These are phyloP conservation scores for Yoshiicerus persimilis DNA, from an alignment of 1,140 invertebrate genomes.

Conservation along the genomic window DNA sequence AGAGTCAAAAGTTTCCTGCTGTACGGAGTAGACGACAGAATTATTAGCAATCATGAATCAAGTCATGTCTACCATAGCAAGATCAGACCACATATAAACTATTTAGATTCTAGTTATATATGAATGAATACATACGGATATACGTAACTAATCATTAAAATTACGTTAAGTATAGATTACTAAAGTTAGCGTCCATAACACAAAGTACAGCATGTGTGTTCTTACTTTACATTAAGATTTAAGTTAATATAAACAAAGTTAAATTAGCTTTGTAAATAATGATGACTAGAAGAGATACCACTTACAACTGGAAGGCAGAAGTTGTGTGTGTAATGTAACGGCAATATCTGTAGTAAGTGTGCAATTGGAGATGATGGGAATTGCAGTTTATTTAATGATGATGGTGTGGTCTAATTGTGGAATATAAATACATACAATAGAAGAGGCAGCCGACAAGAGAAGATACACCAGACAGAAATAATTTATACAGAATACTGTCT, in stretches of 20 bases:
- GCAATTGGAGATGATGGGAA: constrained; percentile 4
- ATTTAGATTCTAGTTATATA: not conserved
- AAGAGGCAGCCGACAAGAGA: not conserved
- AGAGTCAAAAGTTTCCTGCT: not conserved
- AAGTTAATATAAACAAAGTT: too few relatives aligned
- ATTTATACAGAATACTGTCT: not conserved
- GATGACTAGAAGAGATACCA: too few relatives aligned
- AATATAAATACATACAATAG: not conserved
- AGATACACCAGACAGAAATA: not conserved
- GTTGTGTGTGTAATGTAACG: not conserved
- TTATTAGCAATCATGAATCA: not conserved
- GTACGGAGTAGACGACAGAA: not conserved
- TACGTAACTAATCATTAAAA: too few relatives aligned
- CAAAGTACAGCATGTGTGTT: too few relatives aligned
- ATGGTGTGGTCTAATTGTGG: constrained; percentile 15
- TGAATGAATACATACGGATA: too few relatives aligned
- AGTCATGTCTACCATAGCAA: too few relatives aligned
- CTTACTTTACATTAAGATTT: too few relatives aligned
- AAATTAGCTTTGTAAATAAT: not conserved
- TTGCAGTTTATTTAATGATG: constrained; percentile 5
- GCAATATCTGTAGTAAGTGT: not conserved
- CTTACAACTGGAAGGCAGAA: not conserved
- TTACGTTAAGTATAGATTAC: not conserved
- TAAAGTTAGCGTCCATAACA: too few relatives aligned
- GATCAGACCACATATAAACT: too few relatives aligned